phyloP scores from a whole-genome alignment of 2,888 invertebrate species.

The Invenusta paracnida region DNA sequence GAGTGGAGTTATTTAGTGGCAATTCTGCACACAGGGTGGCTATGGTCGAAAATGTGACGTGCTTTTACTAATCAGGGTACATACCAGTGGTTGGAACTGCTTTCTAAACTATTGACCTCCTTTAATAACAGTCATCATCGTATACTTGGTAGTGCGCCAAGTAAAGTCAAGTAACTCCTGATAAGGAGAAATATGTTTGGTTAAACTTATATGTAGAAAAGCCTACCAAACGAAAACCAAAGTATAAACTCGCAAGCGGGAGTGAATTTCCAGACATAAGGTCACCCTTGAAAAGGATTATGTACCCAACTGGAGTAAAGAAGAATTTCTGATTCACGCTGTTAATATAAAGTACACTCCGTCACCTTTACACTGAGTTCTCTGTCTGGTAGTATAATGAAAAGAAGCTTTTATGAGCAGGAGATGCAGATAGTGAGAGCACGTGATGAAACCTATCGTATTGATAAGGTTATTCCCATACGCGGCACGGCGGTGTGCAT shows the following conservation, averaged over 20 bases:
- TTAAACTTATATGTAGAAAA: background rate
- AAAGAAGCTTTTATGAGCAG: background rate
- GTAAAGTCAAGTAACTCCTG: too few relatives aligned
- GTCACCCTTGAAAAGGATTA: background rate
- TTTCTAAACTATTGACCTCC: background rate
- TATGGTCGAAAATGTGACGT: background rate
- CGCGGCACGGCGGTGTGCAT: background rate
- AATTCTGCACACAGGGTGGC: background rate
- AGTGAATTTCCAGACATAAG: background rate
- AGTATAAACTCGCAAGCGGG: background rate
- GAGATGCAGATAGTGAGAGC: background rate
- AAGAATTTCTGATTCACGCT: background rate
- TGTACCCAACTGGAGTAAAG: constrained; percentile 3
- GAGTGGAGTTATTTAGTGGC: background rate
- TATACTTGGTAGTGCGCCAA: too few relatives aligned
- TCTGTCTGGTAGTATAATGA: background rate
- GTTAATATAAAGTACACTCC: background rate
- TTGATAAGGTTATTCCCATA: background rate
- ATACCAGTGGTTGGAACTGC: background rate
- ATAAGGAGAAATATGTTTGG: background rate
- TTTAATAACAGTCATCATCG: background rate
- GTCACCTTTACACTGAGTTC: background rate
- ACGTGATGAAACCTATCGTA: background rate
- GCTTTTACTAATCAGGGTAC: background rate
- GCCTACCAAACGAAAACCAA: background rate